Evolutionary conservation across 2,113 vertebrate genomes (phyloP).

Genomic region (Sylvia atricapilla): DNA sequence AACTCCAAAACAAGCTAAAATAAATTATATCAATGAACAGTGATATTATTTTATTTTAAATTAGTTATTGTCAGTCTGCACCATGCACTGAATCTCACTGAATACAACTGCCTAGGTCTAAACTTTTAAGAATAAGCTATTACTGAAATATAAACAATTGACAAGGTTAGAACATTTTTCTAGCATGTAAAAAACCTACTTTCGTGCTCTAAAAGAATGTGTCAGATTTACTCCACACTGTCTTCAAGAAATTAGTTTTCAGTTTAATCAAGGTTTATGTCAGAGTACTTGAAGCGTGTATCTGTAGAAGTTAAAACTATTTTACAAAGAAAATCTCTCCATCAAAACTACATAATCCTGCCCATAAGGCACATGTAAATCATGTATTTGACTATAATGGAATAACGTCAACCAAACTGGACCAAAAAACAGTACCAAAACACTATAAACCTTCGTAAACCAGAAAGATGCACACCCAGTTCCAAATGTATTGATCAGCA

Average conservation of each 20-base stretch:
- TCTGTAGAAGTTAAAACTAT: neutral
- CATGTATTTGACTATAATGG: neutral
- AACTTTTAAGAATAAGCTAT: neutral
- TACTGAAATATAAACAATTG: neutral
- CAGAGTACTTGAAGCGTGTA: neutral
- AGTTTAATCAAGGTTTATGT: neutral
- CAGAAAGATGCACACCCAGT: neutral
- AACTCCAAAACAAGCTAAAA: neutral
- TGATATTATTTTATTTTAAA: neutral
- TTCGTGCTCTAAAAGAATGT: neutral
- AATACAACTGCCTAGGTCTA: neutral
- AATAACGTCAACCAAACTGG: neutral
- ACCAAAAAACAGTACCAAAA: neutral
- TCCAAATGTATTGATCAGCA: neutral
- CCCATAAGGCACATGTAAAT: neutral
- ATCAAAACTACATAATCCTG: neutral
- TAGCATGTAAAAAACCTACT: neutral
- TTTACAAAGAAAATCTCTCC: neutral
- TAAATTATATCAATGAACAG: neutral
- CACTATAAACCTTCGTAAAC: fast-evolving
- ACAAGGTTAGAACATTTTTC: neutral
- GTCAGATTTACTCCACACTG: neutral
- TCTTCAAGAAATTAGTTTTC: neutral
- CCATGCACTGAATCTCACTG: neutral
- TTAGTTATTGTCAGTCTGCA: neutral